Base-by-base conservation (phyloP, 2,888 invertebrate genomes). In the Clepsis dumicolana region DNA sequence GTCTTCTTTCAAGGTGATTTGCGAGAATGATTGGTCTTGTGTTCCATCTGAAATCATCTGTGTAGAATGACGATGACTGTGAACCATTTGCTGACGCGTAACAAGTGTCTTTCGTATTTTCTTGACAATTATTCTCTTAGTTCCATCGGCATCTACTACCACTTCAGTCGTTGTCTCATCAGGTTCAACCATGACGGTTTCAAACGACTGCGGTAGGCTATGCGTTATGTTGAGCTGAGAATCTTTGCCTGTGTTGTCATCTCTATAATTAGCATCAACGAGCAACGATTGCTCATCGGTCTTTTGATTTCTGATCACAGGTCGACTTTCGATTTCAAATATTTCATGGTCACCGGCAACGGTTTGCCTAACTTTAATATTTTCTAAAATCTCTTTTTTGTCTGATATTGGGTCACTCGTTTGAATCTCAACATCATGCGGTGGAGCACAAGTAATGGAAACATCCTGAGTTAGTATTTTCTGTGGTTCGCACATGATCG, bases 101-200 rank as follows among this genome's bases (percentile, higher is more conserved):
- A 96, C 94, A 21, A 96, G 87, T 0, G 96, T 96, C 77, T 95
- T 94, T 64, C 96, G 94, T 4, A 96, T 83, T 86, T 96, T 97
- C 73, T 95, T 96, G 0, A 97, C 96, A 66, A 97, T 96, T 60
- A 97, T 97, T 74, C 96, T 94, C 80, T 96, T 97, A 0, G 96
- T 96, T 4, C 97, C 97, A 82, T 97, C 97, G 18, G 97, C 95
- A 77, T 97, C 97, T 0, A 96, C 95, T n/a, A 96, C 95, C 2
- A 97, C 96, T 88, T 97, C 96, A 0, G 97, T 97, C 0, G 96
- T 97, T 1, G 97, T 96, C 82, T 97, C 96, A 83, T 97, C 97
- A 0, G 97, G 97, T 83, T 97, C 97, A 0, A 96, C 95, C 82
- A 97, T 95, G 4, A 97, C 94, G 0, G 97, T 97, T 86, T 97